These are phyloP conservation scores for Liodrosophila aerea DNA, from an alignment of 2,888 invertebrate species.

Conservation along the genomic window DNA sequence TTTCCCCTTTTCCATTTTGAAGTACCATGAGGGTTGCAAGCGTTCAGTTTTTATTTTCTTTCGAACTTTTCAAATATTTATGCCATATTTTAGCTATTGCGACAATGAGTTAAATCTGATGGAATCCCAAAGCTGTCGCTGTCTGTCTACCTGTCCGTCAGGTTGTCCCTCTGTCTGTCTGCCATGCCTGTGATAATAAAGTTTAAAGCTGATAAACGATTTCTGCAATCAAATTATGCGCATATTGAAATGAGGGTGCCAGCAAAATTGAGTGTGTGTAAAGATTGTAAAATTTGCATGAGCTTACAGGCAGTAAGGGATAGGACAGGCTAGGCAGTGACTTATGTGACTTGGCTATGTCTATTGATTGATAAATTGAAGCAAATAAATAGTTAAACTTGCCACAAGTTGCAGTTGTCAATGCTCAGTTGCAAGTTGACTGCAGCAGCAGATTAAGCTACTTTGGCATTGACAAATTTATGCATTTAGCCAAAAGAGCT, in stretches of 20 bases:
- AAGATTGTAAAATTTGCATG: constrained; percentile 30
- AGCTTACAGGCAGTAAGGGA: too few relatives aligned
- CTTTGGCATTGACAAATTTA: constrained; percentile 47
- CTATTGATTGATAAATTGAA: constrained; percentile 20
- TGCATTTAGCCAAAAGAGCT: constrained; percentile 36
- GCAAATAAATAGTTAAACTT: constrained; percentile 19
- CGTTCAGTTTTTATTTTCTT: constrained; percentile 25
- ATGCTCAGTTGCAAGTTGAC: constrained; percentile 9
- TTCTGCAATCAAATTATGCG: constrained; percentile 79
- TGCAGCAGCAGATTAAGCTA: constrained; percentile 28
- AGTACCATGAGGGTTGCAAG: constrained; percentile 33
- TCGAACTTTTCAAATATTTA: constrained; percentile 67
- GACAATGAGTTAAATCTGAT: constrained; percentile 75
- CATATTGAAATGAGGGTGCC: constrained; percentile 41
- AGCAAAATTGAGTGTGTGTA: constrained; percentile 17
- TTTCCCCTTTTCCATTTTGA: constrained; percentile 6
- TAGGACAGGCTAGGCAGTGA: too few relatives aligned
- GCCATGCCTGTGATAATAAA: constrained; percentile 68
- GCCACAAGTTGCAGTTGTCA: constrained; percentile 28
- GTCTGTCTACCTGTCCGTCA: background rate
- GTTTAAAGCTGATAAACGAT: constrained; percentile 78
- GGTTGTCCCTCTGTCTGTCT: constrained; percentile 9
- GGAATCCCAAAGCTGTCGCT: constrained; percentile 47
- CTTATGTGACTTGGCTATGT: constrained; percentile 5
- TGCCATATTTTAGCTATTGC: constrained; percentile 71